Conservation (phyloP, 1,140 invertebrate genomes). For the Macrosteles quadrilineatus region DNA sequence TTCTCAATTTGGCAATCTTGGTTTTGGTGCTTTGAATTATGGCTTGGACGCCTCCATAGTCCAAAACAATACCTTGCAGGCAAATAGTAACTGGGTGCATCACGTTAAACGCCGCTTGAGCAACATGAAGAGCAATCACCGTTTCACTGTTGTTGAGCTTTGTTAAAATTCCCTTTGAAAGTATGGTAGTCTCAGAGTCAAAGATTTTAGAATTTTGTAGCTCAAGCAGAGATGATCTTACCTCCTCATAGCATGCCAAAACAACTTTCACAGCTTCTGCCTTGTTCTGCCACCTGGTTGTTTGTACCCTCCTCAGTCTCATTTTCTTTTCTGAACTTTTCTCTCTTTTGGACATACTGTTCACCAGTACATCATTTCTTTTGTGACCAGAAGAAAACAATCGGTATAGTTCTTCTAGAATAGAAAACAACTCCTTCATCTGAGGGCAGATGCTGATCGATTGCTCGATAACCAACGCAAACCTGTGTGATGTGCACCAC, state of each 20-base stretch:
- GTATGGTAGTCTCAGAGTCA: background rate
- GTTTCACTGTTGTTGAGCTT: background rate
- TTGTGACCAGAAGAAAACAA: background rate
- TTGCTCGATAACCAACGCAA: background rate
- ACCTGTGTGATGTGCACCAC: no score
- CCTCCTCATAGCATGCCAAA: background rate
- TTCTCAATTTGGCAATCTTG: constrained; percentile 4
- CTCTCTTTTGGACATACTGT: constrained; percentile 2
- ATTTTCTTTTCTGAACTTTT: background rate
- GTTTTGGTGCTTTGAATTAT: background rate
- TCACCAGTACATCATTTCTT: background rate
- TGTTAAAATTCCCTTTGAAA: background rate
- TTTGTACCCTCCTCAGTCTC: constrained; percentile 4
- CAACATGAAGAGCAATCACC: constrained; percentile 5
- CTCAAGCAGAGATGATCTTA: constrained; percentile 1
- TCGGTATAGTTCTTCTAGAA: background rate
- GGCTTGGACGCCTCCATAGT: constrained; percentile 1
- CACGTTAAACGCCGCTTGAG: background rate
- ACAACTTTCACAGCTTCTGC: background rate
- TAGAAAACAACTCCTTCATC: constrained; percentile 6
- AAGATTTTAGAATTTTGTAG: background rate
- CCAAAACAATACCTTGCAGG: constrained; percentile 1
- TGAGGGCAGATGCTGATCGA: background rate
- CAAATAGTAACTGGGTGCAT: background rate
- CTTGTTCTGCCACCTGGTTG: constrained; percentile 4